Evolutionary conservation across 2,797 vertebrate species (phyloP).

Genomic region (Chloroceryle amazona): DNA sequence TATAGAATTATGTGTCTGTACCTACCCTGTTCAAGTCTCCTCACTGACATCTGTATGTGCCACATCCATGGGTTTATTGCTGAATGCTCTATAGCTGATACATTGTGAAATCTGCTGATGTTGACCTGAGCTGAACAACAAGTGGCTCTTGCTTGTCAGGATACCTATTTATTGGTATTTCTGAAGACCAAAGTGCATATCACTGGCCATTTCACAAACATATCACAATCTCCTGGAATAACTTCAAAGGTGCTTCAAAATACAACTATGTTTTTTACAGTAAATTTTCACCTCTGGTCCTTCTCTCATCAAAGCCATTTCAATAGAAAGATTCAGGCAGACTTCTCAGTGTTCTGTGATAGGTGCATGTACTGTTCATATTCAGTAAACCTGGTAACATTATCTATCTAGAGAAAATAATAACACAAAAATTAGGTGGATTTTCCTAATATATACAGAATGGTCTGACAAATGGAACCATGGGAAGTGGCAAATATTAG

Average conservation of each 20-base stretch:
- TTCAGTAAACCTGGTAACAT: background rate
- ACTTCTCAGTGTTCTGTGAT: background rate
- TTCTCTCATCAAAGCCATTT: background rate
- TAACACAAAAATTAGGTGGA: background rate
- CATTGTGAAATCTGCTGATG: background rate
- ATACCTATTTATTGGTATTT: background rate
- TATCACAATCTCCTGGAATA: background rate
- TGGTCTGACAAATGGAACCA: background rate
- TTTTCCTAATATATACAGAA: background rate
- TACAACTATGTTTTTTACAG: background rate
- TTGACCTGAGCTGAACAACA: background rate
- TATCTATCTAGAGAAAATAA: background rate
- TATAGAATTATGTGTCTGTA: background rate
- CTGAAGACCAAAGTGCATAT: background rate
- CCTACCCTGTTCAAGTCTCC: background rate
- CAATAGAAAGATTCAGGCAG: background rate
- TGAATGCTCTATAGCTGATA: background rate
- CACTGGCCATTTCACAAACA: background rate
- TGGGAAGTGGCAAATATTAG: background rate
- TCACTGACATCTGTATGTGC: background rate
- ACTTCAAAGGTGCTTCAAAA: background rate
- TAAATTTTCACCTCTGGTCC: background rate
- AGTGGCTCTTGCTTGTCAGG: background rate
- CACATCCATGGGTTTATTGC: rapidly evolving
- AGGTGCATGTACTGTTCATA: background rate